These are phyloP conservation scores for Protonemura montana DNA, from an alignment of 2,888 invertebrate species.

Conservation along the genomic window DNA sequence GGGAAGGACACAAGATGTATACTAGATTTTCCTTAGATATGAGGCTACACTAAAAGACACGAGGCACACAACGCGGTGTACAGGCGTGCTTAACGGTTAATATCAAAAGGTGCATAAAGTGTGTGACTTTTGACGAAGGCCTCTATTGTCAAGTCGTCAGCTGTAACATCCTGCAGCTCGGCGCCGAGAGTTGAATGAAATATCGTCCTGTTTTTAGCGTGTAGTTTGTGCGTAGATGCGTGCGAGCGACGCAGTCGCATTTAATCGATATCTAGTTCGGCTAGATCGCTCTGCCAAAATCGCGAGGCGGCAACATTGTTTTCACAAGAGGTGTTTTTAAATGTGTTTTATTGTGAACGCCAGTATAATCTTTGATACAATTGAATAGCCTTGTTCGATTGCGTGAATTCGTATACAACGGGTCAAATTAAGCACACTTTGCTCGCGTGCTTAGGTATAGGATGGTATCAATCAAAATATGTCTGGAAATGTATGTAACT, in stretches of 20 bases:
- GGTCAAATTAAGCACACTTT: too few species aligned
- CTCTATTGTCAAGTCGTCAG: neutral
- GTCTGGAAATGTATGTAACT: too few species aligned
- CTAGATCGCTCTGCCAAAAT: neutral
- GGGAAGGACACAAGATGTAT: neutral
- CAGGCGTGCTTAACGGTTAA: neutral
- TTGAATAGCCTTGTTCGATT: too few species aligned
- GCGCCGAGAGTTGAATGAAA: neutral
- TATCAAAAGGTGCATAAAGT: neutral
- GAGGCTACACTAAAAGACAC: neutral
- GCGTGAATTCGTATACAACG: too few species aligned
- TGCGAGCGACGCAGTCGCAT: neutral
- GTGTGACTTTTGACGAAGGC: neutral
- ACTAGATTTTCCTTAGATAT: neutral
- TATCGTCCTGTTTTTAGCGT: neutral
- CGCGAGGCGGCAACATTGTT: neutral
- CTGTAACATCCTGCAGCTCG: neutral
- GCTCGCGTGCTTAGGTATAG: too few species aligned
- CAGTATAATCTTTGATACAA: too few species aligned
- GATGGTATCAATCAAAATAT: too few species aligned
- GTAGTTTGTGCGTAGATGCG: neutral
- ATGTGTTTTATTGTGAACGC: too few species aligned
- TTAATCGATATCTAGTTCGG: neutral
- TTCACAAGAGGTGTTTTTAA: neutral
- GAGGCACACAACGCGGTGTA: neutral